Evolutionary conservation across 2,797 vertebrate species (phyloP).

Genomic region (Picus viridis): DNA sequence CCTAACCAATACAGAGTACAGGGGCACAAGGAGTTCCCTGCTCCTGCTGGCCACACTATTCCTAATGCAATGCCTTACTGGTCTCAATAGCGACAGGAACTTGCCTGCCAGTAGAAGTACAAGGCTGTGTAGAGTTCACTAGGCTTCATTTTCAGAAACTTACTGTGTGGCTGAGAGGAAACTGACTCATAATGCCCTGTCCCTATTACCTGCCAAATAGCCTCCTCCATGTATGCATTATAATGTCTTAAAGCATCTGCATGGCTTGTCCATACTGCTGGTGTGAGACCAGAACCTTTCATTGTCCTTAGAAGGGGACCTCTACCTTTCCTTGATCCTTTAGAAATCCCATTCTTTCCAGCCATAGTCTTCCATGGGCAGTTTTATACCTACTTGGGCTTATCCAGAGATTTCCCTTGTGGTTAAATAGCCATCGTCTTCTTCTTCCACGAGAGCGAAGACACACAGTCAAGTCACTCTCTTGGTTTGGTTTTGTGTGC

Average conservation of each 20-base stretch:
- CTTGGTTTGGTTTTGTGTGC: background rate
- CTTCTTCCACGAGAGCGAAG: background rate
- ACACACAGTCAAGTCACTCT: accelerated
- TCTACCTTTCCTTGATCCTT: background rate
- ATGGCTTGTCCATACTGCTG: background rate
- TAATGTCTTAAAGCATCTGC: background rate
- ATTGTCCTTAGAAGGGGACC: too few species aligned
- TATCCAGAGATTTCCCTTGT: background rate
- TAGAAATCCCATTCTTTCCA: background rate
- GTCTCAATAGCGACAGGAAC: background rate
- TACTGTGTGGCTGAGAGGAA: background rate
- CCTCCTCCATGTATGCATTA: background rate
- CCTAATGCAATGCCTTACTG: background rate
- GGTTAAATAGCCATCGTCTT: background rate
- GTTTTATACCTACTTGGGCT: background rate
- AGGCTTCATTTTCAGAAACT: background rate
- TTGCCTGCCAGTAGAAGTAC: background rate
- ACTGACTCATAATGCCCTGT: background rate
- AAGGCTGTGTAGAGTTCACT: background rate
- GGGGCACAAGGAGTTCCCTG: too few species aligned
- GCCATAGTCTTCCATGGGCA: background rate
- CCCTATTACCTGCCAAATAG: background rate
- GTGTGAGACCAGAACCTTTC: background rate
- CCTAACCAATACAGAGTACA: too few species aligned
- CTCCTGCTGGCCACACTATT: too few species aligned